phyloP scores from a whole-genome alignment of 2,888 invertebrate genomes.

The Myopa testacea region DNA sequence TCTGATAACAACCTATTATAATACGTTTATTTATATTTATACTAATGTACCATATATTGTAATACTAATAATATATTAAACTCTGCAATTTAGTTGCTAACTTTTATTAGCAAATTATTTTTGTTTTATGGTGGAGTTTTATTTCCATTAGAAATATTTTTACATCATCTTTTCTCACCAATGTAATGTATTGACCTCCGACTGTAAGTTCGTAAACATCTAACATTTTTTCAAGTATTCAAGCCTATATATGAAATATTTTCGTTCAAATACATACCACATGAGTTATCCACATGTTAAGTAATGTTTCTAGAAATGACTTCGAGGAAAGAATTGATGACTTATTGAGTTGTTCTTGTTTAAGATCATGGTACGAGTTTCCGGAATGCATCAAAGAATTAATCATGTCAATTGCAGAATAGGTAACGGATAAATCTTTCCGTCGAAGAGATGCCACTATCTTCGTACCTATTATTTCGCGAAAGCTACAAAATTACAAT shows the following conservation, averaged over 20 bases:
- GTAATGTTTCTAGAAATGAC: constrained; percentile 89
- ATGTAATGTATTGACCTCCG: too few species aligned
- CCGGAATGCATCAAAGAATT: constrained; percentile 99
- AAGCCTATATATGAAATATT: too few species aligned
- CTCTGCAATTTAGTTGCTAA: too few species aligned
- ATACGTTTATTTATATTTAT: too few species aligned
- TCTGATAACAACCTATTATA: too few species aligned
- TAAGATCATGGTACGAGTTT: constrained; percentile 94
- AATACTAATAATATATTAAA: too few species aligned
- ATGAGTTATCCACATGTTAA: constrained; percentile 95
- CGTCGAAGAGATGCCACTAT: constrained; percentile 90
- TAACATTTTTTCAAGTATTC: too few species aligned
- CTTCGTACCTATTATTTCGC: constrained; percentile 93
- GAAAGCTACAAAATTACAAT: constrained; percentile 74
- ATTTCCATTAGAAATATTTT: too few species aligned
- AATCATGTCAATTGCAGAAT: constrained; percentile 96
- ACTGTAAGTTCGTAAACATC: not conserved
- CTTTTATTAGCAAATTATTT: too few species aligned
- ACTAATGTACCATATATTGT: too few species aligned
- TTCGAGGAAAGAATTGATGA: constrained; percentile 91
- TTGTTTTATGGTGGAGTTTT: too few species aligned
- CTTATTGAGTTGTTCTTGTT: constrained; percentile 98
- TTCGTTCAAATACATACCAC: constrained; percentile 75
- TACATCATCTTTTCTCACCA: too few species aligned
- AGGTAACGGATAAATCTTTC: constrained; percentile 90